Evolutionary conservation across 2,797 vertebrate genomes (phyloP), one percentile per base, ranked within the genome.

Genomic region (Hemibagrus guttatus): DNA sequence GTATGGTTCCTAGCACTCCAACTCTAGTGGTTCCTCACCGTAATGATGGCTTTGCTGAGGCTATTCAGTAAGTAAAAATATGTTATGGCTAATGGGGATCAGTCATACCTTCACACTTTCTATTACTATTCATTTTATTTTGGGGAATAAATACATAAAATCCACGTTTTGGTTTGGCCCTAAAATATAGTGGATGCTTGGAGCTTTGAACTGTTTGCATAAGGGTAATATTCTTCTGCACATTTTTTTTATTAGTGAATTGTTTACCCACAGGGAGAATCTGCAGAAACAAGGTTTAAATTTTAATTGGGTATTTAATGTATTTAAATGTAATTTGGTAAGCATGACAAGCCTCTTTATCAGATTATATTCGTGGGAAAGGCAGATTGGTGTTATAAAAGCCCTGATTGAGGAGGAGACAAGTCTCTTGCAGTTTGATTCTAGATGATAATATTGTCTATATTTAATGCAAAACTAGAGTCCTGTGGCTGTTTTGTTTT

Each of bases 1-100:
- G 98, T 91, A 99, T 98, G 94, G 98, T 99, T 92, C 98, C 98
- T 86, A 99, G 98, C 92, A 99, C 98, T 42, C 98, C 98, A 75
- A 99, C 98, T 21, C 95, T 99, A 88, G 97, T 98, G 6, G 97
- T 99, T 21, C 98, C 98, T 23, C 98, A 99, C 91, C 97, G 98
- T 54, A 99, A 97, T n/a, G 98, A 99, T 89, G 98, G 98, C 49
- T 99, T 99, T 89, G 98, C 98, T 84, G 98, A 99, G 93, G 98
- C 98, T 12, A 99, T 99, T 94, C 98, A 99, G 98, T 99, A 96
- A 97, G 97, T 95, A 76, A 21, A 1, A 1, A 23, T 23, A 39
- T 9, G 7, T 49, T 49, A 49, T 49, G 46, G 7, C 7, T 49
- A 46, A 46, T 2, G 46, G 46, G 46, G 6, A 46, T 46, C 46